Evolutionary conservation across 2,113 vertebrate species (phyloP), one percentile per base, ranked within the genome.

Genomic region (Rafetus swinhoei): DNA sequence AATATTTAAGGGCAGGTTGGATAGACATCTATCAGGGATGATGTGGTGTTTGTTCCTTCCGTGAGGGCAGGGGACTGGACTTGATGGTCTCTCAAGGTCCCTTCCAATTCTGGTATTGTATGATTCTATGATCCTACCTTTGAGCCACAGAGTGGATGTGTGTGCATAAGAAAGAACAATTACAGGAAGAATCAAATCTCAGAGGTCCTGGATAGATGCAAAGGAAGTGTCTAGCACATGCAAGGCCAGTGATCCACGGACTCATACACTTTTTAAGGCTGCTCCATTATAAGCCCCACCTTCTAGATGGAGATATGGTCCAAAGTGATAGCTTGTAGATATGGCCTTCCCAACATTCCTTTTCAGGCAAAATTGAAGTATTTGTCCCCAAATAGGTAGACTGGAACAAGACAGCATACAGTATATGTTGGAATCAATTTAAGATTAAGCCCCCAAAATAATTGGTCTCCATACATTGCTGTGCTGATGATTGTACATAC

Each of bases 371-470:
- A 57, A 57, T 32, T 3, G 56, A 25, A 87, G 92, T 14, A 76
- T 19, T 8, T 0, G 1, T 7, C 10, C 57, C 25, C 57, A 3
- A 50, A 86, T 88, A n/a, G 81, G 4, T 15, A 76, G 54, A n/a
- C 4, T 19, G 76, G 84, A 86, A 94, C 21, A 86, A 89, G 13
- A 55, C 87, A 80, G 22, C 8, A 27, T 13, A 9, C 0, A 4
- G 39, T 57, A 15, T 29, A 9, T 90, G 82, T 59, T 89, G 72
- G 87, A 87, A 87, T 81, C 53, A 79, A 90, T 79, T 72, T 85
- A 32, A 74, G 60, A 65, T n/a, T 35, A 76, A 39, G 4, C 50
- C 91, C 25, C 80, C 93, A 88, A 93, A 5, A 25, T n/a, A n/a
- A 69, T n/a, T 69, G 32, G 32, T 85, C 86, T 35, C 84, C 29